Conservation (phyloP, 2,113 vertebrate genomes). For the Asarcornis scutulata region DNA sequence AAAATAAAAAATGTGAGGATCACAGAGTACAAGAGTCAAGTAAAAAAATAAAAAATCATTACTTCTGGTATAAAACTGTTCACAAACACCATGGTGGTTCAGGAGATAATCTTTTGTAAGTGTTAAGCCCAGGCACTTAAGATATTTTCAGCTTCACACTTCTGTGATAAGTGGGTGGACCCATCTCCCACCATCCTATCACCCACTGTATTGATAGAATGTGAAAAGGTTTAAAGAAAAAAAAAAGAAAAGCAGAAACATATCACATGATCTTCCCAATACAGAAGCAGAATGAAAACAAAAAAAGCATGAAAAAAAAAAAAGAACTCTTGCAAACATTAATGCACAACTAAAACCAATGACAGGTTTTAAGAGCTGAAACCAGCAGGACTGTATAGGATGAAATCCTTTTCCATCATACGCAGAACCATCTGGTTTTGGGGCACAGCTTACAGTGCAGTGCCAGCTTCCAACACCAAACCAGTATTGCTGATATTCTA, state of each 20-base stretch:
- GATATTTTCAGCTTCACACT: not conserved
- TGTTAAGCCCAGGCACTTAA: not conserved
- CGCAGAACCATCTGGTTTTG: not conserved
- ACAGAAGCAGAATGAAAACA: not conserved
- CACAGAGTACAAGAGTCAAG: not conserved
- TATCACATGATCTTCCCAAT: not conserved
- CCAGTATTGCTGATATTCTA: not conserved
- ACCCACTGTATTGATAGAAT: not conserved
- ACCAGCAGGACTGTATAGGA: not conserved
- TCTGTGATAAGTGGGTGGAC: not conserved
- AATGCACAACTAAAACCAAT: not conserved
- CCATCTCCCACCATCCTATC: not conserved
- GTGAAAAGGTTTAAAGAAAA: not conserved
- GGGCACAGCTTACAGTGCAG: not conserved
- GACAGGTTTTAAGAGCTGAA: not conserved
- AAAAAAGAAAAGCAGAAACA: not conserved
- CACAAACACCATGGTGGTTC: not conserved
- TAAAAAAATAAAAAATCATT: not conserved
- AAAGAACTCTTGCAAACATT: not conserved
- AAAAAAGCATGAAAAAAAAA: not conserved
- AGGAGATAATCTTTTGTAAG: not conserved
- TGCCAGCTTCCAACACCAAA: not conserved
- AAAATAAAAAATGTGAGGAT: not conserved
- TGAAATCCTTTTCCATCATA: not conserved
- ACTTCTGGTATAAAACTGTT: conserved; percentile 28